A percentile compares a stretch with the other conserved stretches of the same genome.
These are phyloP conservation scores for Chrysocyon brachyurus DNA, from an alignment of 2,797 vertebrate species.

Conservation along the genomic window DNA sequence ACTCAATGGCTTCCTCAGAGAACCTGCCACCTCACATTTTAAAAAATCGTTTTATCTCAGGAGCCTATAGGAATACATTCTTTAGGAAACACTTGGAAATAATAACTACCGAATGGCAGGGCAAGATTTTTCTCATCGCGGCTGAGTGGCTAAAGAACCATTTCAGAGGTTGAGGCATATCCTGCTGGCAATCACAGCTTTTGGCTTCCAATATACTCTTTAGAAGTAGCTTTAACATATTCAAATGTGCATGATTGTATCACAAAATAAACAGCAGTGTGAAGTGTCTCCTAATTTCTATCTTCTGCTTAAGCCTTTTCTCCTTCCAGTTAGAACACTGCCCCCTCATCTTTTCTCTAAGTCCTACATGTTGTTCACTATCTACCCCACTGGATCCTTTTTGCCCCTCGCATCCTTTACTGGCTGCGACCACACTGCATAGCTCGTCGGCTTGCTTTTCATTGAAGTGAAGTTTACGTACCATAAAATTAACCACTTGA, in stretches of 20 bases:
- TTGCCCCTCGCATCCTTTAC: background rate
- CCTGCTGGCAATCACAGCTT: background rate
- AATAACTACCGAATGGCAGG: background rate
- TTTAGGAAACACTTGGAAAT: background rate
- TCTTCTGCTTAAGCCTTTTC: background rate
- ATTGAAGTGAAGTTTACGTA: background rate
- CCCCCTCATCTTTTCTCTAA: background rate
- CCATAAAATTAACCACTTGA: background rate
- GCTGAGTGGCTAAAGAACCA: background rate
- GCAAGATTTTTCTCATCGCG: background rate
- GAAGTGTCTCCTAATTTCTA: background rate
- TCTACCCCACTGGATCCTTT: background rate
- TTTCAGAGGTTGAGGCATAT: background rate
- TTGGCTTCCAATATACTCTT: background rate
- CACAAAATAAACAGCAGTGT: rapidly evolving
- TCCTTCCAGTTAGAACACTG: background rate
- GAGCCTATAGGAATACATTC: background rate
- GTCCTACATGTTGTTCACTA: too few relatives aligned
- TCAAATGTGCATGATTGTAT: background rate
- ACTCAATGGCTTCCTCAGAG: background rate
- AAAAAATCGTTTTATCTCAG: background rate
- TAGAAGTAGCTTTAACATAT: background rate
- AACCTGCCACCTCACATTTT: background rate
- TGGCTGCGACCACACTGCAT: background rate
- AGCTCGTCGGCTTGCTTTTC: background rate